Conservation (phyloP, 2,113 vertebrate genomes). For the Melanerpes formicivorus region DNA sequence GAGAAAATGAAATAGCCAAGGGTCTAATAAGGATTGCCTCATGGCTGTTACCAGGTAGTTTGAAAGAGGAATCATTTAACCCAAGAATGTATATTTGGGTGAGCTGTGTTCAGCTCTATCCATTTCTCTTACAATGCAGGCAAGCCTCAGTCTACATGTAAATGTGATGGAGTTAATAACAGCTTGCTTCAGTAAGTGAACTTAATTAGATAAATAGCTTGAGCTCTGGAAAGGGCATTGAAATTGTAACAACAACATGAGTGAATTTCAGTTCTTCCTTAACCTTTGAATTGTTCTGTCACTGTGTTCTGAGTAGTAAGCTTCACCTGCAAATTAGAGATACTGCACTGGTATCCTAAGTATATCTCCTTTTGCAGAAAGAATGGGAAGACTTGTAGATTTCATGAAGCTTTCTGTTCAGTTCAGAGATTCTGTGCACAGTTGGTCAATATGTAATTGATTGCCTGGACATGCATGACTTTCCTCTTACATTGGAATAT, state of each 20-base stretch:
- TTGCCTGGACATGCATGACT: neutral
- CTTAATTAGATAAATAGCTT: neutral
- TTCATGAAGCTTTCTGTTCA: neutral
- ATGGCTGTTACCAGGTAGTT: neutral
- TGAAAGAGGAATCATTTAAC: neutral
- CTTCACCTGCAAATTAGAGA: neutral
- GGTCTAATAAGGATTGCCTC: neutral
- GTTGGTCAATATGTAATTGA: neutral
- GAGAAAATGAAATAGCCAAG: neutral
- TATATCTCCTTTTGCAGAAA: neutral
- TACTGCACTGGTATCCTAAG: neutral
- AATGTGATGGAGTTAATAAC: neutral
- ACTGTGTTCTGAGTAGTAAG: neutral
- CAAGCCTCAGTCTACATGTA: neutral
- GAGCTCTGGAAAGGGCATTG: neutral
- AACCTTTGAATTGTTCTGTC: neutral
- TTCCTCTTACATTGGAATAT: neutral
- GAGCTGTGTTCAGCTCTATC: neutral
- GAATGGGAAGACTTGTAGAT: neutral
- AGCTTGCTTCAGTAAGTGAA: neutral
- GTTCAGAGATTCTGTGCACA: neutral
- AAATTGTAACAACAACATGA: neutral
- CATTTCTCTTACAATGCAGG: neutral
- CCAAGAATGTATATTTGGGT: neutral
- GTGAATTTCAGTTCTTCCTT: neutral